phyloP scores from a whole-genome alignment of 1,140 invertebrate genomes.

The Leptopilina clavipes region DNA sequence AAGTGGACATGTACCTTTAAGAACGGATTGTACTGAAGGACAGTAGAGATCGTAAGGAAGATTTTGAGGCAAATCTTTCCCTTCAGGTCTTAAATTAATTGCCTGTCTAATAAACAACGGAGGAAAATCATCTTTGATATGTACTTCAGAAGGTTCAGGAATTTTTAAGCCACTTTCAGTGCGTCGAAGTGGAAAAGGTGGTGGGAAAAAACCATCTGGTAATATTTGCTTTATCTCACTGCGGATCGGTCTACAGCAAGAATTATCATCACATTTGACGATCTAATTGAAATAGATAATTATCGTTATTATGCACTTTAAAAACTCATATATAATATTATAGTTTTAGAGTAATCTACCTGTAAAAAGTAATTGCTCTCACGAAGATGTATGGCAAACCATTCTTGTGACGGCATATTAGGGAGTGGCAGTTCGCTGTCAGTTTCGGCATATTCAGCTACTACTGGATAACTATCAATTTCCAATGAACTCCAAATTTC shows the following conservation, averaged over 20 bases:
- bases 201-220: neutral
- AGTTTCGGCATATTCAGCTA: conserved; percentile 32
- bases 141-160: neutral
- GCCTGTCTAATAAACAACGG: neutral
- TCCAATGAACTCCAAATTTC: conserved; percentile 52
- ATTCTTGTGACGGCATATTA: neutral
- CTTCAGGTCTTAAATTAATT: neutral
- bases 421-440: neutral
- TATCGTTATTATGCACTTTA: neutral
- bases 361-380: conserved; percentile 41
- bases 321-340: neutral
- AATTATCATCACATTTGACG: neutral
- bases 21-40: neutral
- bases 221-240: neutral
- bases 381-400: conserved; percentile 29
- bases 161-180: neutral
- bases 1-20: neutral
- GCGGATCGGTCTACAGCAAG: neutral
- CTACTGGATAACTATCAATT: conserved; percentile 20
- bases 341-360: neutral
- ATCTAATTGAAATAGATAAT: neutral
- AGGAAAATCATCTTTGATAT: neutral
- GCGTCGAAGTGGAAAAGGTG: neutral
- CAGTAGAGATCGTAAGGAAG: neutral
- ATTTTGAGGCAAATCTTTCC: neutral